Conservation (phyloP, 2,888 invertebrate species). For the Amphimallon solstitiale region DNA sequence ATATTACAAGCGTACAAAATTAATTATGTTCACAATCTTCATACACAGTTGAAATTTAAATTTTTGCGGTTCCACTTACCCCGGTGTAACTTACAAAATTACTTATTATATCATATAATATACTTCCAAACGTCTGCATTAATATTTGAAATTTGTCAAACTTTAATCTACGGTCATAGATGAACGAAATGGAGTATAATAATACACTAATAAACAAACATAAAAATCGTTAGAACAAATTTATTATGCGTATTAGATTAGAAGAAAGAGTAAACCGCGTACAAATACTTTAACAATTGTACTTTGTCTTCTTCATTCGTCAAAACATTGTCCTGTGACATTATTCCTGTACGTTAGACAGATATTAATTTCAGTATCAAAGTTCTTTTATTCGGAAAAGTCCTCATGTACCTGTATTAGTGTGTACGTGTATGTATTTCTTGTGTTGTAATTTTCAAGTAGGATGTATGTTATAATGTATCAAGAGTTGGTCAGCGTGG, state of each 20-base stretch:
- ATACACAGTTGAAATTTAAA: too few species aligned
- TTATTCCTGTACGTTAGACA: constrained; percentile 12
- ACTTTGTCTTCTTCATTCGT: constrained; percentile 29
- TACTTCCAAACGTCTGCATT: too few species aligned
- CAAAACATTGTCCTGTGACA: constrained; percentile 24
- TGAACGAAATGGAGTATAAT: too few species aligned
- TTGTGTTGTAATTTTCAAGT: constrained; percentile 43
- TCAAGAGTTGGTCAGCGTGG: constrained; percentile 51
- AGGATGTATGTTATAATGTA: constrained; percentile 47
- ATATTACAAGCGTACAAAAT: too few species aligned
- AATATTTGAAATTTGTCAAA: too few species aligned
- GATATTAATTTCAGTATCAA: constrained; percentile 34
- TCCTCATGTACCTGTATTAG: constrained; percentile 5
- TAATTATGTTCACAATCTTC: too few species aligned
- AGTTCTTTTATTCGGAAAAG: constrained; percentile 35
- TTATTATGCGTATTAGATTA: constrained; percentile 13
- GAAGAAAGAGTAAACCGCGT: not conserved
- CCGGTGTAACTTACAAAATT: too few species aligned
- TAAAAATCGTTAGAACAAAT: constrained; percentile 1
- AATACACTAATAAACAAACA: not conserved
- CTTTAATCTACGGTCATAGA: too few species aligned
- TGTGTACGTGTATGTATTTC: constrained; percentile 13
- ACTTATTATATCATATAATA: too few species aligned
- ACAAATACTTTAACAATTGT: constrained; percentile 11
- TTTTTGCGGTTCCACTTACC: too few species aligned